Conservation (phyloP, 2,797 vertebrate species). For the Acropternis orthonyx region DNA sequence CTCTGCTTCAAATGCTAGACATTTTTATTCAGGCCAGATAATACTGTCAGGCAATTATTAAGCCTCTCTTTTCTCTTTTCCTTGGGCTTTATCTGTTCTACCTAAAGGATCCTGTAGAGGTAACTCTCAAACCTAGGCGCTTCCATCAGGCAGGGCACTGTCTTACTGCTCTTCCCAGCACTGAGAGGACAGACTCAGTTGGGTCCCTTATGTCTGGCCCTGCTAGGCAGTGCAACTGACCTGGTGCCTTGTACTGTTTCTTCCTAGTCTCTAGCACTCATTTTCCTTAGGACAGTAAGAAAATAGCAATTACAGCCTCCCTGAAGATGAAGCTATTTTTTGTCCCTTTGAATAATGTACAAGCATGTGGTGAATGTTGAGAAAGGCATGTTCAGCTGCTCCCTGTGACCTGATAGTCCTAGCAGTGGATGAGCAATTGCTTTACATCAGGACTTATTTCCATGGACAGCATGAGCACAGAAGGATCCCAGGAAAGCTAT, state of each 20-base stretch:
- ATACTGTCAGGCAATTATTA: not conserved
- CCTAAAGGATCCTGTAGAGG: not conserved
- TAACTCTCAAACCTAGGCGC: not conserved
- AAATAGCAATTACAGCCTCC: constrained; percentile 3
- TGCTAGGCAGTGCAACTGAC: not conserved
- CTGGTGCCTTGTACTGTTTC: not conserved
- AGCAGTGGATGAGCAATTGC: constrained; percentile 46
- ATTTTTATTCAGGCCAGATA: not conserved
- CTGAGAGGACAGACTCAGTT: not conserved
- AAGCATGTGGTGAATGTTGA: constrained; percentile 69
- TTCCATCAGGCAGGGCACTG: not conserved
- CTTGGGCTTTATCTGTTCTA: not conserved
- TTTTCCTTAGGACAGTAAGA: not conserved
- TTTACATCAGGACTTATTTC: constrained; percentile 66
- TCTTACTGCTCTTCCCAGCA: not conserved
- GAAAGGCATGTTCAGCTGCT: constrained; percentile 84
- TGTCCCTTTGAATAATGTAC: constrained; percentile 44
- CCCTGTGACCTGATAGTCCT: constrained; percentile 74
- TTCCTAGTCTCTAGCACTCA: not conserved
- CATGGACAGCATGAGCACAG: constrained; percentile 11
- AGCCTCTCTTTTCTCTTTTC: not conserved
- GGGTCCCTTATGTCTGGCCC: not conserved
- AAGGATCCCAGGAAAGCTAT: constrained; percentile 40
- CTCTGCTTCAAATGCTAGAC: not conserved
- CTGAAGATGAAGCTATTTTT: constrained; percentile 58